Conservation (phyloP, 2,888 invertebrate genomes). For the Dioctria rufipes region DNA sequence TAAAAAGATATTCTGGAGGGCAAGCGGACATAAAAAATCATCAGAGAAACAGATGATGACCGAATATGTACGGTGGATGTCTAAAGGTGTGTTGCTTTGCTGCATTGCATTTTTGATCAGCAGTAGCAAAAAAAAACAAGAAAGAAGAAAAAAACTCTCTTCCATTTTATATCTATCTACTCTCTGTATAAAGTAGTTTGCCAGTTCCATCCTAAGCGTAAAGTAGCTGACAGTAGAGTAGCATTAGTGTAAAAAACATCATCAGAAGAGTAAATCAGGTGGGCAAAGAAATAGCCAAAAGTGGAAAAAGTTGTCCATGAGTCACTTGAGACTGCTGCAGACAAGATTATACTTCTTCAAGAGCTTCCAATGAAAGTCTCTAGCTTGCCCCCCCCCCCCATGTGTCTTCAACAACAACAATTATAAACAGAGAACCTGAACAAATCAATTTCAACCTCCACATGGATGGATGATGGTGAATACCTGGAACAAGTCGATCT, state of each 20-base stretch:
- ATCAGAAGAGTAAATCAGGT: slow-evolving; percentile 38
- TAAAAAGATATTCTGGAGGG: not conserved
- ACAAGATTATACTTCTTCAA: slow-evolving; percentile 26
- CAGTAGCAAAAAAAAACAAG: not conserved
- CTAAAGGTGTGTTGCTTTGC: not conserved
- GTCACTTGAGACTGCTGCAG: slow-evolving; percentile 3
- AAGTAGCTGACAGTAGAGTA: not conserved
- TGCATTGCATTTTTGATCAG: not conserved
- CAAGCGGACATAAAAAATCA: not conserved
- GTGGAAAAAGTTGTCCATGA: slow-evolving; percentile 48
- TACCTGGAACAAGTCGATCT: slow-evolving; percentile 37
- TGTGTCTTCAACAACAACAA: not conserved
- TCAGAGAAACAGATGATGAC: not conserved
- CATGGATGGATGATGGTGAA: not conserved
- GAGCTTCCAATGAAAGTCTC: slow-evolving; percentile 46
- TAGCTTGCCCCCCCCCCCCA: not conserved
- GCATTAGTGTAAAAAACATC: not conserved
- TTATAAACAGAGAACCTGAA: slow-evolving; percentile 15
- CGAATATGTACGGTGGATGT: not conserved
- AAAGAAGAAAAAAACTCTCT: too few species aligned
- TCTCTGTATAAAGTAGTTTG: too few species aligned
- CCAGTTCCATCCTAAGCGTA: not conserved
- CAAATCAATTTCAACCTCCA: slow-evolving; percentile 36
- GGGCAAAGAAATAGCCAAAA: slow-evolving; percentile 45
- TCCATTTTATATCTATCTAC: too few species aligned